Conservation (phyloP, 1,140 invertebrate genomes). For the Danaus melanippus region DNA sequence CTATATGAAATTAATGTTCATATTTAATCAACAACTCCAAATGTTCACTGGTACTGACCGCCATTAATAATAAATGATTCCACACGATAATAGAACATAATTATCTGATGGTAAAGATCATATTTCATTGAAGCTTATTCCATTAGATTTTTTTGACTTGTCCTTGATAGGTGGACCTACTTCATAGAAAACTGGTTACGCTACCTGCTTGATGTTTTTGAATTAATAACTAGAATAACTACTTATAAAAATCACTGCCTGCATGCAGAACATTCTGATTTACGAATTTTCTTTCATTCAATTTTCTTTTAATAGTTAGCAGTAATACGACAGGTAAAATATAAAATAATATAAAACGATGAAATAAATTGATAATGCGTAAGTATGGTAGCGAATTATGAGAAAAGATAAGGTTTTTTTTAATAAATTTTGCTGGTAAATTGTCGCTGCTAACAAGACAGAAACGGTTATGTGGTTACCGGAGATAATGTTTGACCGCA, state of each 20-base stretch:
- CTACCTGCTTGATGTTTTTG: conserved; percentile 19
- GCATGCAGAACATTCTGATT: conserved; percentile 6
- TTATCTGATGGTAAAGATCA: neutral
- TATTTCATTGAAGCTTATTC: conserved; percentile 3
- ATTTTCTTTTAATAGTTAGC: neutral
- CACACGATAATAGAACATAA: conserved; percentile 3
- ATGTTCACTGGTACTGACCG: neutral
- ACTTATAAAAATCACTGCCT: conserved; percentile 13
- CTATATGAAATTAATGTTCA: conserved; percentile 21
- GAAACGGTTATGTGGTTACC: conserved; percentile 35
- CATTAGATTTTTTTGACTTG: conserved; percentile 1
- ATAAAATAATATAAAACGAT: conserved; percentile 3
- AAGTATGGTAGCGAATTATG: conserved; percentile 24
- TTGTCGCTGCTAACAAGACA: conserved; percentile 55
- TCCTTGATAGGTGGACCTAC: conserved; percentile 15
- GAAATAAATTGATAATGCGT: conserved; percentile 11
- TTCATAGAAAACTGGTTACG: conserved; percentile 18
- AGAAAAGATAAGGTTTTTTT: conserved; percentile 17
- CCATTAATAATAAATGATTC: no score
- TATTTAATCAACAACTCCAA: conserved; percentile 23
- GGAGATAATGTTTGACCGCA: conserved; percentile 50
- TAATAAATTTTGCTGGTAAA: conserved; percentile 27
- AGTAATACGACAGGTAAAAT: neutral
- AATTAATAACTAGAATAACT: conserved; percentile 27
- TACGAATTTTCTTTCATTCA: conserved; percentile 12